phyloP scores from a whole-genome alignment of 2,797 vertebrate species.

The Vireo griseus region DNA sequence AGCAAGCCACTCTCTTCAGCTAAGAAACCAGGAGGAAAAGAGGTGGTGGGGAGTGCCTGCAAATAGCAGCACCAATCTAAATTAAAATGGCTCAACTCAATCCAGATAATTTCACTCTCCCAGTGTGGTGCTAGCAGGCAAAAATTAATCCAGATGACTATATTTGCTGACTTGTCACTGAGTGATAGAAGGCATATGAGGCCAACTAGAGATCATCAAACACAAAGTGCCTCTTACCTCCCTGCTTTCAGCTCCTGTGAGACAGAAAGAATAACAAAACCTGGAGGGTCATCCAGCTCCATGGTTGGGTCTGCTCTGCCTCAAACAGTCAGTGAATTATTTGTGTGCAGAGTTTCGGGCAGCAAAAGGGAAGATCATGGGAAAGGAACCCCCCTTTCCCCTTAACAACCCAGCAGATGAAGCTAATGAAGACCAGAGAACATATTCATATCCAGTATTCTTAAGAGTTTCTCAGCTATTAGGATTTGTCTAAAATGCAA shows the following conservation, averaged over 20 bases:
- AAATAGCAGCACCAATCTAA: conserved; percentile 7
- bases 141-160: conserved; percentile 5
- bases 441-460: background rate
- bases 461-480: background rate
- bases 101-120: background rate
- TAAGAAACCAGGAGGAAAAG: background rate
- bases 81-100: conserved; percentile 3
- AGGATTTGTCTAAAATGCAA: background rate
- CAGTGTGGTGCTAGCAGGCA: background rate
- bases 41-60: background rate
- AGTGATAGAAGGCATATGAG: conserved; percentile 45
- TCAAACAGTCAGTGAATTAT: background rate
- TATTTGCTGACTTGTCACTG: conserved; percentile 34
- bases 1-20: background rate
- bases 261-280: conserved; percentile 16
- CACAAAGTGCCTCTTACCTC: background rate
- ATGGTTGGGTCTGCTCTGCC: background rate
- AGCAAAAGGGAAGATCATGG: background rate
- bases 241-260: background rate
- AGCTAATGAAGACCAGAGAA: background rate
- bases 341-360: background rate
- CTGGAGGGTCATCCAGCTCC: background rate
- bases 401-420: background rate
- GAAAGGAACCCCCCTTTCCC: background rate
- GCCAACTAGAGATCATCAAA: conserved; percentile 32